Base-by-base conservation (phyloP, 2,888 invertebrate species). In the Sturmia bella region DNA sequence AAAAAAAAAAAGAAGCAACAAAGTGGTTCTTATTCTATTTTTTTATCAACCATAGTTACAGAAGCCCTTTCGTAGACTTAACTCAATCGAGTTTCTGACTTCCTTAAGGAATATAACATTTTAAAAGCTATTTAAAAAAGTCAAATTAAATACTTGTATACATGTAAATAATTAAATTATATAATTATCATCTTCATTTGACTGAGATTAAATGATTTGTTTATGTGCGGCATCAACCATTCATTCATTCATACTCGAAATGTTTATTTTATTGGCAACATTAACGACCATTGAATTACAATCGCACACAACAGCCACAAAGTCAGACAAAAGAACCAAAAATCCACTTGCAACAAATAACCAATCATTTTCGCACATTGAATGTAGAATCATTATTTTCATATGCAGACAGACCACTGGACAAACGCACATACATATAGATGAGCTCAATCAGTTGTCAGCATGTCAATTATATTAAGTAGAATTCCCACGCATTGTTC, bases 191-290 rank as follows among this genome's bases (percentile, higher is more conserved):
- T 56, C 74, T 63, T 77, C 68, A 73, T 52, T 77, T 77, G 69
- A 73, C 64, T 52, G 81, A 3, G 43, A 69, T 77, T 77, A 77
- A 77, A 81, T 77, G 68, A 81, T 73, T 77, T 73, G 69, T 68
- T 81, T 76, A 73, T 76, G 24, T 24, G 2, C 39, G 1, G 32
- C 69, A 32, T 3, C 13, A 41, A 41, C 32, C 56, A 54, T 50
- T 64, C 70, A 75, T 50, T 64, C 70, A 75, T 52, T 45, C 13
- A 43, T 73, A 32, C 43, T 78, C 24, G 13, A 17, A 57, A 13
- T 52, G 39, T 59, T 52, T 39, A 37, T 56, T 57, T 45, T 56
- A 70, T 63, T 45, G 52, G 41, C 73, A 52, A 41, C 39, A 70
- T 48, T 73, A 39, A 17, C 63, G 41, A 24, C 37, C 64, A 61